Evolutionary conservation across 2,113 vertebrate genomes (phyloP), one percentile per base, ranked within the genome.

Genomic region (Papio anubis): DNA sequence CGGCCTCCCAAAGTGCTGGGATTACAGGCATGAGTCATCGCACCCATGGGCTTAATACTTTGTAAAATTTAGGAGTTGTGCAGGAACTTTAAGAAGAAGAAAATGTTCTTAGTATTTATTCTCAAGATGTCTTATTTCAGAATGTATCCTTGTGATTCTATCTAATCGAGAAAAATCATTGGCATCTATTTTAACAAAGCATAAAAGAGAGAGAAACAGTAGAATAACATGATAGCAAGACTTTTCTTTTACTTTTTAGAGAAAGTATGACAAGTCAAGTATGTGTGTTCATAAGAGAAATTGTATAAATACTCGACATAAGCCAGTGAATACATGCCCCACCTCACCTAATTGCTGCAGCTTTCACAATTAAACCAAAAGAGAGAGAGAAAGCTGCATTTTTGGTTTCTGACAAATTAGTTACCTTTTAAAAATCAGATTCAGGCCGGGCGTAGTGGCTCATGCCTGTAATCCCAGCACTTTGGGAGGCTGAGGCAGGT

Each of bases 141-240:
- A 76, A 96, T 57, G 23, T 89, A 50, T 86, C 64, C 86, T 83
- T 32, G 70, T 86, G 16, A 50, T 32, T 66, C 50, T 35, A 45
- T 80, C 61, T 68, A 38, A 96, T 92, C 68, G 57, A 97, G 94
- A 72, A 96, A 93, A 96, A 98, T 88, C 90, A 92, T 55, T 57
- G 32, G 13, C 82, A 92, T 96, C 97, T 94, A 81, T 95, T 96
- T 97, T 98, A 97, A 98, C 96, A 96, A 76, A 94, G 98, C 93
- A 97, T 96, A 81, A 97, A 97, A 30, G 38, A 80, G 50, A 97
- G 97, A 96, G 95, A 98, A 89, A 96, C 72, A 73, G 97, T 90
- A 96, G n/a, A 89, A 95, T 96, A 92, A 97, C 90, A 95, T 92
- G 97, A 97, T 91, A 95, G 95, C 97, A 98, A 98, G 98, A 96